phyloP scores from a whole-genome alignment of 1,140 invertebrate genomes.

The Drosophila tristis region DNA sequence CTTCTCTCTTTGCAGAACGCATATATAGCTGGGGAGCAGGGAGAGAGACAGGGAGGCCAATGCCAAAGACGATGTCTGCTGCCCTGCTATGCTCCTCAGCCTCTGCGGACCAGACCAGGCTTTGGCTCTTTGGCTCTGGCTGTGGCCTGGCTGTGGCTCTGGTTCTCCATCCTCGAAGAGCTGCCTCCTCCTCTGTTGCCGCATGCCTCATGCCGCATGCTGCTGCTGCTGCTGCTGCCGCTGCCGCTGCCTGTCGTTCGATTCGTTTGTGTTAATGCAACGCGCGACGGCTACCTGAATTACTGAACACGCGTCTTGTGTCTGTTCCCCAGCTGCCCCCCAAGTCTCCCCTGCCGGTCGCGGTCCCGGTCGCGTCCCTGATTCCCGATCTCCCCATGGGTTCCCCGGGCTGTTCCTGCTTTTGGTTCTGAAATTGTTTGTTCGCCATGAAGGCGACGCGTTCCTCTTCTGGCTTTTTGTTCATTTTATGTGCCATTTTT shows the following conservation, averaged over 20 bases:
- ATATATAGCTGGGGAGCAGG: conserved; percentile 14
- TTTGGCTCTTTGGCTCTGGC: conserved; percentile 7
- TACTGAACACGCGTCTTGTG: conserved; percentile 84
- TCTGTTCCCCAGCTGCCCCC: conserved; percentile 55
- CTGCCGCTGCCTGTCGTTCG: conserved; percentile 65
- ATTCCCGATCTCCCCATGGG: conserved; percentile 12
- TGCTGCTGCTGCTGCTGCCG: conserved; percentile 23
- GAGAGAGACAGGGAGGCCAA: conserved; percentile 8
- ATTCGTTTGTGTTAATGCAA: conserved; percentile 83
- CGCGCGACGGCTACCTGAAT: conserved; percentile 84
- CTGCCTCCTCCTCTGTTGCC: conserved; percentile 22
- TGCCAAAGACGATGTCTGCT: conserved; percentile 45
- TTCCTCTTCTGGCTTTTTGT: conserved; percentile 56
- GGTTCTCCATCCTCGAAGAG: conserved; percentile 22
- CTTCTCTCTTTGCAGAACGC: conserved; percentile 55
- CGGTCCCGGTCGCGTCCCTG: background rate
- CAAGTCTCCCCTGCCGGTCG: no score
- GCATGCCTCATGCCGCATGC: conserved; percentile 5
- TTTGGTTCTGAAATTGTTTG: conserved; percentile 76
- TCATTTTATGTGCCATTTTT: conserved; percentile 71
- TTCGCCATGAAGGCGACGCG: conserved; percentile 71
- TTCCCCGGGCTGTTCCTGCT: conserved; percentile 35
- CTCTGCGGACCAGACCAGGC: conserved; percentile 11
- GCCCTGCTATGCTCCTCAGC: conserved; percentile 10
- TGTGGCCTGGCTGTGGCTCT: conserved; percentile 42